Conservation (phyloP, 2,113 vertebrate species). For the Pavo muticus region DNA sequence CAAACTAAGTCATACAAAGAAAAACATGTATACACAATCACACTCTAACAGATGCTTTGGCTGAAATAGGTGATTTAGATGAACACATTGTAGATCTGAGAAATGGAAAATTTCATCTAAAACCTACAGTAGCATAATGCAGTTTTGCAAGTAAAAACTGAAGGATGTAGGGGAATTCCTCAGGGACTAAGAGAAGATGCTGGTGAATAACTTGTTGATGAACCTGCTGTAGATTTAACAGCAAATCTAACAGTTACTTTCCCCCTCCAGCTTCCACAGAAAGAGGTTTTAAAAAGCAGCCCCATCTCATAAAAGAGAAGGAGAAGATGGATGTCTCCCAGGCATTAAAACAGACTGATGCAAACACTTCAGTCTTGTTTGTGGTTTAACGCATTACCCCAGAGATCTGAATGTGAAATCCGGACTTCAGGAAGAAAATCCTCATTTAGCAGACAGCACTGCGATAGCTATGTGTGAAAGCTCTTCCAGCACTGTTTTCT, state of each 20-base stretch:
- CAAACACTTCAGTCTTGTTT: conserved; percentile 61
- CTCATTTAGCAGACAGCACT: conserved; percentile 72
- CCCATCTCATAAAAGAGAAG: conserved; percentile 31
- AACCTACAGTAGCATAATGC: conserved; percentile 42
- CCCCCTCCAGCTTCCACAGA: background rate
- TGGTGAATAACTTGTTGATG: conserved; percentile 21
- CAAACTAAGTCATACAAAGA: conserved; percentile 32
- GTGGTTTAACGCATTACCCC: conserved; percentile 69
- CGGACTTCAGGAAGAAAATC: conserved; percentile 63
- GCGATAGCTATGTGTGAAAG: conserved; percentile 73
- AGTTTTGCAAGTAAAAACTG: conserved; percentile 57
- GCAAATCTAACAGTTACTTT: background rate
- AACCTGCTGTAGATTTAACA: background rate
- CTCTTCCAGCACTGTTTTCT: conserved; percentile 70
- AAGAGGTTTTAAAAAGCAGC: background rate
- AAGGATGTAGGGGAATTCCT: conserved; percentile 58
- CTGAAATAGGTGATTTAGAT: conserved; percentile 74
- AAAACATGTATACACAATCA: conserved; percentile 30
- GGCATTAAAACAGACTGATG: conserved; percentile 63
- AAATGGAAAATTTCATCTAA: conserved; percentile 57
- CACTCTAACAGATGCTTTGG: conserved; percentile 76
- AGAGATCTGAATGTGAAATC: conserved; percentile 78
- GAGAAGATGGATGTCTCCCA: conserved; percentile 67
- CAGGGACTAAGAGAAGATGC: conserved; percentile 25
- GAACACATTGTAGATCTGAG: conserved; percentile 47